A percentile compares a stretch with the other conserved stretches of the same genome.
Conservation (phyloP, 2,113 vertebrate genomes). For the Pluvialis apricaria region DNA sequence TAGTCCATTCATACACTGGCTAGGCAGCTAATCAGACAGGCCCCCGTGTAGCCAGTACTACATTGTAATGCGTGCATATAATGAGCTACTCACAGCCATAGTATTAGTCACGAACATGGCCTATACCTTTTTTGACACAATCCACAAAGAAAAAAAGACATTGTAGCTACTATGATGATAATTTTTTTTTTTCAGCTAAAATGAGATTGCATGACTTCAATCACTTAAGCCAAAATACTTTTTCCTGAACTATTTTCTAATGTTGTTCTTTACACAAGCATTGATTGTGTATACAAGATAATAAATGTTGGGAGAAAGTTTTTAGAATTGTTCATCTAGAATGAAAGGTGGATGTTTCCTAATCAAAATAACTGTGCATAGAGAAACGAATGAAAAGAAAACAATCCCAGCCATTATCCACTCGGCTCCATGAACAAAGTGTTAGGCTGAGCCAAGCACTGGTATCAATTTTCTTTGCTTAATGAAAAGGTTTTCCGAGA, state of each 20-base stretch:
- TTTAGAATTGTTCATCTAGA: slow-evolving; percentile 22
- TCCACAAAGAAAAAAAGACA: neutral
- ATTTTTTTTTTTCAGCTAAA: neutral
- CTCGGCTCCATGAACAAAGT: slow-evolving; percentile 7
- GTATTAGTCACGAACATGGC: neutral
- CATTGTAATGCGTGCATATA: neutral
- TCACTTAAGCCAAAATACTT: neutral
- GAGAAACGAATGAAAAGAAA: slow-evolving; percentile 29
- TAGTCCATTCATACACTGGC: neutral
- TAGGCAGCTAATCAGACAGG: neutral
- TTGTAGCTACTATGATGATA: neutral
- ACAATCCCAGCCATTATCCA: slow-evolving; percentile 49
- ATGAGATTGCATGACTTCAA: neutral
- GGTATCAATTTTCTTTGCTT: slow-evolving; percentile 54
- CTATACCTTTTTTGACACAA: neutral
- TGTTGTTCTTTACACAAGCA: neutral
- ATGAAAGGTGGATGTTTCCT: slow-evolving; percentile 43
- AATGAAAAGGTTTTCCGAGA: slow-evolving; percentile 53
- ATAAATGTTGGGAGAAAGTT: slow-evolving; percentile 6
- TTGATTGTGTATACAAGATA: neutral
- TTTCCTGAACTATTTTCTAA: neutral
- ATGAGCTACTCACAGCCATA: neutral
- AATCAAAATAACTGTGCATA: slow-evolving; percentile 30
- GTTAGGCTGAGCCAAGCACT: slow-evolving; percentile 28
- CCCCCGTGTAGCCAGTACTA: neutral